phyloP scores from a whole-genome alignment of 1,140 invertebrate genomes.

The Bombus confusus region DNA sequence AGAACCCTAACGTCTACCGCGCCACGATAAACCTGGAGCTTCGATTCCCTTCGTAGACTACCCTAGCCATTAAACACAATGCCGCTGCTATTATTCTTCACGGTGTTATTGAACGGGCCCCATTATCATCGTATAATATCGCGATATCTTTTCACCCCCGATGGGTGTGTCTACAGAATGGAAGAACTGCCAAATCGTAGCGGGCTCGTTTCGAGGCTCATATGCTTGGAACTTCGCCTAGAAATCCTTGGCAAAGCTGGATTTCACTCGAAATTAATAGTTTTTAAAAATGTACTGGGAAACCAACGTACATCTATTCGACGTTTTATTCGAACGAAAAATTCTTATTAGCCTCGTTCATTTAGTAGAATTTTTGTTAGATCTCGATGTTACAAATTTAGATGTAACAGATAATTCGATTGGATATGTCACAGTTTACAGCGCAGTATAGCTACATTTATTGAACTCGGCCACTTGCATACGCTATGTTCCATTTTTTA shows the following conservation, averaged over 20 bases:
- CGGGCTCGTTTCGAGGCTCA: constrained; percentile 34
- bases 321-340: neutral
- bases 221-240: constrained; percentile 53
- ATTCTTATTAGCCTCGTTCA: neutral
- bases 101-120: constrained; percentile 70
- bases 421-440: too few species aligned
- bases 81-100: constrained; percentile 70
- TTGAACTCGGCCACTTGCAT: too few species aligned
- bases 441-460: too few species aligned
- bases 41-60: constrained; percentile 66
- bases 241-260: constrained; percentile 43
- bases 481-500: too few species aligned
- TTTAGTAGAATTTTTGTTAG: too few species aligned
- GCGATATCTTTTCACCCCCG: constrained; percentile 69
- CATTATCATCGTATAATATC: constrained; percentile 73
- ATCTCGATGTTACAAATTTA: neutral
- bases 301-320: neutral
- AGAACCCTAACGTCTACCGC: constrained; percentile 59
- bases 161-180: constrained; percentile 50
- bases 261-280: constrained; percentile 15
- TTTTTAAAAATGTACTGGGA: constrained; percentile 45
- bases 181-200: constrained; percentile 62
- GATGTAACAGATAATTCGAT: too few species aligned
- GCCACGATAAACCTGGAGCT: constrained; percentile 57
- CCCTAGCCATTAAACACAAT: constrained; percentile 71